Conservation (phyloP, 92 coral and sea anemone genomes). For the Phenganax stokvisi region DNA sequence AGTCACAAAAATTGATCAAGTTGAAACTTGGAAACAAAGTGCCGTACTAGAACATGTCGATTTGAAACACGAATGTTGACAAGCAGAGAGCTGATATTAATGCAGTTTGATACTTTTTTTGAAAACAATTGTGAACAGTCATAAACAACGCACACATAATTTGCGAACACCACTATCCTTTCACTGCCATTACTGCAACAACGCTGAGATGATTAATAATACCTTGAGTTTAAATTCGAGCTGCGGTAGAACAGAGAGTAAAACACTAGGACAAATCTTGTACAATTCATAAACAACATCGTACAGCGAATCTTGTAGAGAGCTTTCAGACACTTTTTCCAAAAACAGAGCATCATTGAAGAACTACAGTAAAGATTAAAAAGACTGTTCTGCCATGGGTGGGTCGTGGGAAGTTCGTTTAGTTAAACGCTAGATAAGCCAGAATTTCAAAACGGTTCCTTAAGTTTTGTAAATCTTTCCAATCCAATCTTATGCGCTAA, state of each 20-base stretch:
- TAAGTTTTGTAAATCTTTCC: background rate
- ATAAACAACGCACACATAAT: background rate
- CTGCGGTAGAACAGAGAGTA: constrained; percentile 89
- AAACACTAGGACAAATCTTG: constrained; percentile 62
- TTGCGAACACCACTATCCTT: background rate
- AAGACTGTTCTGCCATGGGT: background rate
- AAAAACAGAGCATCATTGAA: constrained; percentile 78
- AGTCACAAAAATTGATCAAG: background rate
- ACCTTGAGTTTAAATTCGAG: constrained; percentile 94
- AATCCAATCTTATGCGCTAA: too few relatives aligned
- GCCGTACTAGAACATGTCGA: background rate
- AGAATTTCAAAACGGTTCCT: background rate
- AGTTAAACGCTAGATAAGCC: background rate
- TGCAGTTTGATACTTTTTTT: too few relatives aligned
- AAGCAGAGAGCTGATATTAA: too few relatives aligned
- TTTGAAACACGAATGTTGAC: background rate
- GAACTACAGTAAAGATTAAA: constrained; percentile 50
- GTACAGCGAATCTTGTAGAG: constrained; percentile 60
- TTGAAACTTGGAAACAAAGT: background rate
- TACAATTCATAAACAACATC: constrained; percentile 78
- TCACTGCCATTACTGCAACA: background rate
- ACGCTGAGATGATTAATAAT: background rate
- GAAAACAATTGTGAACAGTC: background rate
- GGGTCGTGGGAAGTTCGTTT: background rate
- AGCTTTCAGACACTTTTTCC: constrained; percentile 67